These are phyloP conservation scores for Ameiurus melas DNA, from an alignment of 2,113 vertebrate species.

Conservation along the genomic window DNA sequence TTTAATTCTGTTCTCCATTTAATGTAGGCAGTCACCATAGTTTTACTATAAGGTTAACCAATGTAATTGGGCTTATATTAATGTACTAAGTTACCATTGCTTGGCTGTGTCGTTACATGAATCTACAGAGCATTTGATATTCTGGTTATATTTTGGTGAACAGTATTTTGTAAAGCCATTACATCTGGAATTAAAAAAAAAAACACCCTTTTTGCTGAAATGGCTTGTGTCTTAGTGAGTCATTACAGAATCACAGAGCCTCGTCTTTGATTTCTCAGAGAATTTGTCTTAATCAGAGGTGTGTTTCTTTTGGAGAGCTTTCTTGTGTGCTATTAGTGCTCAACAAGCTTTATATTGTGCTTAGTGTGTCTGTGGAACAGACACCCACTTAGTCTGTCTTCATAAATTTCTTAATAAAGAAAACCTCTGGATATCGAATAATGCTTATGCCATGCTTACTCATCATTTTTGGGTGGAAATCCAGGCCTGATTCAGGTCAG, in stretches of 20 bases:
- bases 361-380: slow-evolving; percentile 28
- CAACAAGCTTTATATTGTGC: slow-evolving; percentile 49
- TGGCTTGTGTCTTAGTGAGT: neutral
- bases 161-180: neutral
- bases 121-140: neutral
- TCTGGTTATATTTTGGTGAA: neutral
- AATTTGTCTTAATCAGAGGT: slow-evolving; percentile 43
- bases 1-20: neutral
- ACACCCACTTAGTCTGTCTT: slow-evolving; percentile 41
- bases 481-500: slow-evolving; percentile 31
- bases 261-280: slow-evolving; percentile 29
- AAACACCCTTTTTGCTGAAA: neutral
- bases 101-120: neutral
- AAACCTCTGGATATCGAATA: slow-evolving; percentile 72
- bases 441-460: slow-evolving; percentile 69
- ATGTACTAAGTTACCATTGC: neutral
- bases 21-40: neutral
- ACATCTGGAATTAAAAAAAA: slow-evolving; percentile 4
- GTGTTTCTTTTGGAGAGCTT: slow-evolving; percentile 42
- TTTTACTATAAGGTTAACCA: neutral
- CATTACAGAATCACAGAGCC: slow-evolving; percentile 26
- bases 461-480: slow-evolving; percentile 63
- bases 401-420: slow-evolving; percentile 55
- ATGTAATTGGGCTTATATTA: neutral
- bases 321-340: slow-evolving; percentile 28